These are phyloP conservation scores for Atrina japonica DNA, from an alignment of 2,888 invertebrate species.

Conservation along the genomic window DNA sequence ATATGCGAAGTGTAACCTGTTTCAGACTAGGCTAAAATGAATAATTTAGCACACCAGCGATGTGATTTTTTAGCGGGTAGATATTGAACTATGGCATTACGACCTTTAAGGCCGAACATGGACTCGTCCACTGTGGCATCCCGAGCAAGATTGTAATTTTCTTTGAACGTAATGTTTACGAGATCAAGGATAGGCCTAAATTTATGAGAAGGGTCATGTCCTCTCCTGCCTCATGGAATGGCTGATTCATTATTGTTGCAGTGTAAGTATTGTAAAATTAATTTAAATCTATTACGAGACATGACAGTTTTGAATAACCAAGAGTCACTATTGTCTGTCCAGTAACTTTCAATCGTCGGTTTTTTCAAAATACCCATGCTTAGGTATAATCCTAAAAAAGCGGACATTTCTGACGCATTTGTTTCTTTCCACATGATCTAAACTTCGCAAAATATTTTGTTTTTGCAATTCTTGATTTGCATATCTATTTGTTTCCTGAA, in stretches of 20 bases:
- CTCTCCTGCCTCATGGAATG: not conserved
- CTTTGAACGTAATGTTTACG: constrained; percentile 15
- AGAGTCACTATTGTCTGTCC: constrained; percentile 3
- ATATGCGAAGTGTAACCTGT: too few species aligned
- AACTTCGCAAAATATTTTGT: too few species aligned
- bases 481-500: constrained; percentile 24
- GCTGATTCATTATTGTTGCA: constrained; percentile 20
- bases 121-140: constrained; percentile 36
- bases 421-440: constrained; percentile 22
- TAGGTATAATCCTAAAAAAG: constrained; percentile 27
- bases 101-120: constrained; percentile 48
- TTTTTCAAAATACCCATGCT: constrained; percentile 25
- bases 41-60: constrained; percentile 21
- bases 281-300: constrained; percentile 13
- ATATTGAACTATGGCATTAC: constrained; percentile 23
- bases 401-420: constrained; percentile 28
- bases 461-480: too few species aligned
- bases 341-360: constrained; percentile 23
- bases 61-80: constrained; percentile 23
- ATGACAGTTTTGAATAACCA: constrained; percentile 22
- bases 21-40: constrained; percentile 21
- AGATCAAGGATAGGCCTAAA: constrained; percentile 25
- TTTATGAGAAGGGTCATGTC: constrained; percentile 36
- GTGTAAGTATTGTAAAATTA: constrained; percentile 15
- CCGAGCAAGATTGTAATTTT: constrained; percentile 15